Percentiles rank a stretch among this genome's conserved stretches.
phyloP scores from a whole-genome alignment of 2,797 vertebrate genomes.

The Cynopterus sphinx region DNA sequence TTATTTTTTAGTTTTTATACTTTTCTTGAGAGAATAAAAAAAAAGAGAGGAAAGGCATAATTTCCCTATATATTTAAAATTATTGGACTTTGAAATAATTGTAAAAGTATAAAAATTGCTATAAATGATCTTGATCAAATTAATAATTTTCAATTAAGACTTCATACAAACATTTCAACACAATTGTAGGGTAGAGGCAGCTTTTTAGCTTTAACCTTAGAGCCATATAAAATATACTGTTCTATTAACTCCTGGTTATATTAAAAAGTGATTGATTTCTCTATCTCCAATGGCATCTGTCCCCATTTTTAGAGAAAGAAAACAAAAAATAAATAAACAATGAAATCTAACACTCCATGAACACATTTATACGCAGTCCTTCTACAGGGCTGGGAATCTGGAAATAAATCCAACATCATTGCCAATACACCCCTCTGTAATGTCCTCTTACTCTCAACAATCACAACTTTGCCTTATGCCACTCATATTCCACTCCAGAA shows the following conservation, averaged over 20 bases:
- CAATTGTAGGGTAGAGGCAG: background rate
- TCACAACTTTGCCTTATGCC: background rate
- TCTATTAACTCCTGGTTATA: conserved; percentile 23
- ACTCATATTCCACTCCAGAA: background rate
- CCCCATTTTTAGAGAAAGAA: background rate
- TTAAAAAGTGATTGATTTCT: background rate
- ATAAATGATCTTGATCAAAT: background rate
- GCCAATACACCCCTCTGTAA: background rate
- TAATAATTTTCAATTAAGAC: background rate
- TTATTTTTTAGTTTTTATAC: background rate
- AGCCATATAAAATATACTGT: conserved; percentile 12
- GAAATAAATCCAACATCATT: background rate
- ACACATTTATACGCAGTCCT: background rate
- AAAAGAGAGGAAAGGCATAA: background rate
- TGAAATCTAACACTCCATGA: background rate
- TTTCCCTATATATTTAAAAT: background rate
- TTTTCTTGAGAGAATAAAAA: background rate
- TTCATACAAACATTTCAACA: background rate
- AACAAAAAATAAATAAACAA: background rate
- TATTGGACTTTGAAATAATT: conserved; percentile 24
- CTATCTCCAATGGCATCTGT: background rate
- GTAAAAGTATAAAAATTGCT: background rate
- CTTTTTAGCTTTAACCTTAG: conserved; percentile 8
- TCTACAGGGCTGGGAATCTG: background rate
- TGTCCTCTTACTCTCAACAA: background rate